These are phyloP conservation scores for Sebastes matsubarae DNA, from an alignment of 2,797 vertebrate species.

Conservation along the genomic window DNA sequence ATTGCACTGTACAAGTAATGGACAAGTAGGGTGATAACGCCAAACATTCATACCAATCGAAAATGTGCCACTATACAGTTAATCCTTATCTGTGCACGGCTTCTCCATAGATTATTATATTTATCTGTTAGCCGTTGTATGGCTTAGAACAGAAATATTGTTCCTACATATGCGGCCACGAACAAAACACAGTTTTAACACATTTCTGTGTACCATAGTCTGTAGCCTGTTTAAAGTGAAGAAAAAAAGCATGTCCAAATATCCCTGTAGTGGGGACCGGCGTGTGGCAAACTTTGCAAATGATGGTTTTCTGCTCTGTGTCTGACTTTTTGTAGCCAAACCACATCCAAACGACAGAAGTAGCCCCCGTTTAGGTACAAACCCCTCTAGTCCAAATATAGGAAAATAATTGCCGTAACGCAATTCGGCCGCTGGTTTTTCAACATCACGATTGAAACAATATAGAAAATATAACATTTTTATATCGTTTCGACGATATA, in stretches of 20 bases:
- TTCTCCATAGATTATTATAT: not conserved
- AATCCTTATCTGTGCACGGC: not conserved
- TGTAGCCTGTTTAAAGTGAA: not conserved
- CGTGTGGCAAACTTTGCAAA: not conserved
- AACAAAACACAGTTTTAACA: not conserved
- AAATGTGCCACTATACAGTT: not conserved
- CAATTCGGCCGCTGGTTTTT: no score
- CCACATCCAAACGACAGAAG: no score
- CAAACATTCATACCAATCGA: no score
- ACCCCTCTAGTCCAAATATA: no score
- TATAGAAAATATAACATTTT: no score
- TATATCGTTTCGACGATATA: no score
- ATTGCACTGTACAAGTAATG: no score
- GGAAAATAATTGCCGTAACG: no score
- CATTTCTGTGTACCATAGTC: not conserved
- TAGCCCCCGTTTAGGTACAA: no score
- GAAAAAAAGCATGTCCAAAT: not conserved
- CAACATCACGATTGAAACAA: no score
- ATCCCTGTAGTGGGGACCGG: not conserved
- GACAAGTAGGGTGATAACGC: no score
- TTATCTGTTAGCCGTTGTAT: not conserved
- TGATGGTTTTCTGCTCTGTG: not conserved
- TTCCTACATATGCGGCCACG: not conserved
- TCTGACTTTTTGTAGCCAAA: not conserved
- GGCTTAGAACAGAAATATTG: fast-evolving